Evolutionary conservation across 2,797 vertebrate genomes (phyloP).

Genomic region (Smutsia temminckii): DNA sequence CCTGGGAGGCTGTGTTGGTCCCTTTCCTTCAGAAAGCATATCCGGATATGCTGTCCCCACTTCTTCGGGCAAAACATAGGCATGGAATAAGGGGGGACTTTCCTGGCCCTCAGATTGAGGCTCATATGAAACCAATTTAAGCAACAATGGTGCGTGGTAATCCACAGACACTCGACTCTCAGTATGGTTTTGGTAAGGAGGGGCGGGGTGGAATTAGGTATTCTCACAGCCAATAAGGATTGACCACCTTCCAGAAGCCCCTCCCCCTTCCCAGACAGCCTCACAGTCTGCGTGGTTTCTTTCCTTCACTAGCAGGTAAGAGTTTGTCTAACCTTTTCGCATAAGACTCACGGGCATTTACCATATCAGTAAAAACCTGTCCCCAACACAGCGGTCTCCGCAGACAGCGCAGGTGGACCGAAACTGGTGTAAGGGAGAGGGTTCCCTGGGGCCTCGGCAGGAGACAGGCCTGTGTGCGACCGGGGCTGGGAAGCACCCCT

Average conservation of each 20-base stretch:
- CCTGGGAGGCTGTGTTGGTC: rapidly evolving
- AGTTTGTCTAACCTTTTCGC: background rate
- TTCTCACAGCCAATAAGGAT: rapidly evolving
- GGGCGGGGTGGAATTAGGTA: rapidly evolving
- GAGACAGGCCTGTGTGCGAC: too few species aligned
- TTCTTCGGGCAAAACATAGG: rapidly evolving
- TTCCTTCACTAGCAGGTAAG: background rate
- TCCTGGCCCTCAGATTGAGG: background rate
- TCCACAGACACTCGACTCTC: rapidly evolving
- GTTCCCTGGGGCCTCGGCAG: rapidly evolving
- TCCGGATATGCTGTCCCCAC: rapidly evolving
- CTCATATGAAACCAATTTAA: background rate
- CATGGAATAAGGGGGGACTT: rapidly evolving
- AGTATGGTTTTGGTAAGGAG: rapidly evolving
- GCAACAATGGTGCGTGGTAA: background rate
- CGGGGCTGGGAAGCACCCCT: rapidly evolving
- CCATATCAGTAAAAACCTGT: background rate
- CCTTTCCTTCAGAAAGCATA: rapidly evolving
- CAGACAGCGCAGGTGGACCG: rapidly evolving
- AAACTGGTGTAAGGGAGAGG: background rate
- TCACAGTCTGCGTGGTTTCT: rapidly evolving
- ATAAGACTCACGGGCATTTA: too few species aligned
- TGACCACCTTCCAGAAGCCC: background rate
- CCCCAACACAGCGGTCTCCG: rapidly evolving
- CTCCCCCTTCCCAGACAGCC: rapidly evolving